Evolutionary conservation across 2,113 vertebrate species (phyloP).

Genomic region (Corythaeola cristata): DNA sequence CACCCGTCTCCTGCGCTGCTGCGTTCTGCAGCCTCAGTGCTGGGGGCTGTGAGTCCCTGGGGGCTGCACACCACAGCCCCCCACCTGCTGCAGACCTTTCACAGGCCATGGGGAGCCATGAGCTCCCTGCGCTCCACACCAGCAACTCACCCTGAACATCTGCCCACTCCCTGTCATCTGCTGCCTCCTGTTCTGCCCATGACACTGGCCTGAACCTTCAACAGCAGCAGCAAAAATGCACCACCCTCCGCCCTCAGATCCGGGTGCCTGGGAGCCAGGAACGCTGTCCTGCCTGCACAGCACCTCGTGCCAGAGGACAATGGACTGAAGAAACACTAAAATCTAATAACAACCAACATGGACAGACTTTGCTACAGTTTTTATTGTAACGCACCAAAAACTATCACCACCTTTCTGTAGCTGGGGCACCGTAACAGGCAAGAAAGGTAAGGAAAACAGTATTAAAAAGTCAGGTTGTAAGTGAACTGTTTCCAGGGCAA

Average conservation of each 20-base stretch:
- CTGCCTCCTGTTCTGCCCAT: background rate
- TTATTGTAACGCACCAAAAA: background rate
- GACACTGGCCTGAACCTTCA: background rate
- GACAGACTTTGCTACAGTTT: background rate
- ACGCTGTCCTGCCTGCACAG: background rate
- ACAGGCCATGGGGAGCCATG: background rate
- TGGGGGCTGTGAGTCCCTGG: background rate
- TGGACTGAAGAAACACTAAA: background rate
- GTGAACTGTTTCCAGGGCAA: background rate
- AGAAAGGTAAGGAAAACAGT: background rate
- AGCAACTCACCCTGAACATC: background rate
- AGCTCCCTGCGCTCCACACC: background rate
- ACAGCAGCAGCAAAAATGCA: background rate
- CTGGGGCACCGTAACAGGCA: background rate
- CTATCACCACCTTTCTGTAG: background rate
- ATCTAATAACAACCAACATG: accelerated
- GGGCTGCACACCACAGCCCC: background rate
- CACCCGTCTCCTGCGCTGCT: background rate
- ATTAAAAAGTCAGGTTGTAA: background rate
- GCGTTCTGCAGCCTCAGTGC: background rate
- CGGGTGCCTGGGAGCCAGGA: background rate
- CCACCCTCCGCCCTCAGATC: background rate
- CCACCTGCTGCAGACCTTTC: background rate
- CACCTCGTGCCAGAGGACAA: background rate
- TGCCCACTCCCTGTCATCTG: accelerated